Base-by-base conservation (phyloP, 2,113 vertebrate genomes). In the Cyprinodon variegatus region DNA sequence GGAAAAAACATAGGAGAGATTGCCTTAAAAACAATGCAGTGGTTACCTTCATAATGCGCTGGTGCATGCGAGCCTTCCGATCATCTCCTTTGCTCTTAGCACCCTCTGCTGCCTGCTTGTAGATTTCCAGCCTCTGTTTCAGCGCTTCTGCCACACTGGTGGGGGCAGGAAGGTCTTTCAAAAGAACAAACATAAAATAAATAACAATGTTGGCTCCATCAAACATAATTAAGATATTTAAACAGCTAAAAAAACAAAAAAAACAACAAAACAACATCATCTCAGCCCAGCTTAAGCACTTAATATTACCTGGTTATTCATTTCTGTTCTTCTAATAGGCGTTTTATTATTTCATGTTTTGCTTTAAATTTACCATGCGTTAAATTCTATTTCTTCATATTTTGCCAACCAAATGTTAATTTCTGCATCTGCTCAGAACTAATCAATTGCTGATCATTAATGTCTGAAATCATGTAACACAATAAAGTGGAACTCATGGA, bases 1-100 rank as follows among this genome's bases (percentile, higher is more conserved):
- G 39, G 20, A 40, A n/a, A 5, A 14, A 37, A 22, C 13, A 10
- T 11, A 41, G 53, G n/a, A 11, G 63, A 17, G 3, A 15, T 46
- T n/a, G 37, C 10, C 12, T 38, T 15, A 39, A 22, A 13, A 9
- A 15, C 10, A 10, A 11, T 1, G 9, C 7, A 3, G 45, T 2
- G 12, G 43, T n/a, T 65, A 96, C 96, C 94, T 98, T 98, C 61
- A 96, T 79, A 5, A 98, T 97, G 29, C 96, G 96, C 76, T 96
- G 95, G 17, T 98, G 96, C 97, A 98, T 98, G 37, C 96, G 95
- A 0, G 96, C 95, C 81, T 98, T 97, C 8, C 96, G 95, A 40
- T 96, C 96, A 2, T 98, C 96, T 46, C 96, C 96, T 84, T 95
- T 96, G 90, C 85, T 91, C 82, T 95, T 96, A 70, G 97, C 96